Base-by-base conservation (phyloP, 2,797 vertebrate species). In the Molothrus ater region DNA sequence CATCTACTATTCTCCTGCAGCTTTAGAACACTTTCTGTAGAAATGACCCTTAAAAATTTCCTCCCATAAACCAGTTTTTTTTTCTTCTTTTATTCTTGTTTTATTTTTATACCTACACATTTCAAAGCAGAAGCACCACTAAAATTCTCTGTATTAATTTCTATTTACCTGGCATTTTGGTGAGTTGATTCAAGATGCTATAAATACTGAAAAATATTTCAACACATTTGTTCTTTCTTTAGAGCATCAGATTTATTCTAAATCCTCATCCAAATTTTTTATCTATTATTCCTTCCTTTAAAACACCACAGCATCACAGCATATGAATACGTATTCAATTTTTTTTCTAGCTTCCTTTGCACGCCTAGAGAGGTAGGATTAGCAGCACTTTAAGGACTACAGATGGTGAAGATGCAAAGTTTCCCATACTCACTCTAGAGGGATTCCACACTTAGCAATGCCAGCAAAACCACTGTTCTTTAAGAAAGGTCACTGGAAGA, bases 401-500 rank as follows among this genome's bases (percentile, higher is more conserved):
- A 96, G 83, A 75, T 8, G 80, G 8, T 31, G 29, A 83, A 83
- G 69, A 83, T 56, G 31, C 57, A 59, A 94, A 93, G 82, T 91
- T 94, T 94, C 38, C 71, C 63, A 82, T 34, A 74, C 14, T 83
- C 87, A 69, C 36, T 93, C 87, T 72, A 68, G 50, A 86, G 61
- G 50, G 87, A 95, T 66, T 86, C 51, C 54, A 60, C 28, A 85
- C n/a, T 59, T 26, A 92, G 80, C 80, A 91, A 72, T 42, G 78
- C 93, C 92, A 96, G 90, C 75, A 93, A 87, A 51, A 68, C 61
- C 68, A 86, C 57, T 5, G 43, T 51, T 94, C 73, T 91, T 84
- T 84, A 94, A 76, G 84, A 96, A 96, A 92, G 92, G 95, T 94
- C 94, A 92, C 45, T 86, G 83, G 86, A 95, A 97, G 91, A 94